Conservation (phyloP, 92 coral and sea anemone genomes). For the Paragorgia papillata region DNA sequence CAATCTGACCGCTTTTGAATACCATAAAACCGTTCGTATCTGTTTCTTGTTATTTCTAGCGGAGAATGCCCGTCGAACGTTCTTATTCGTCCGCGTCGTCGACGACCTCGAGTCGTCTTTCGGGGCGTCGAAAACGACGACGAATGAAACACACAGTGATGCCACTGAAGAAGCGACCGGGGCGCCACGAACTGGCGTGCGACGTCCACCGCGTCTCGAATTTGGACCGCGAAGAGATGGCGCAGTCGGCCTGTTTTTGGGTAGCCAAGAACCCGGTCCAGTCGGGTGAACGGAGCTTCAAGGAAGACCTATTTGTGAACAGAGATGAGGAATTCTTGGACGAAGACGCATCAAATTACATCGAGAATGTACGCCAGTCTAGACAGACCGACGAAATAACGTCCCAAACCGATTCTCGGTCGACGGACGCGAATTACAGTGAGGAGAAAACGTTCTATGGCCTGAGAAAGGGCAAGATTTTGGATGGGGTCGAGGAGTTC, state of each 20-base stretch:
- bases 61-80: conserved; percentile 31
- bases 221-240: conserved; percentile 32
- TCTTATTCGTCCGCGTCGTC: conserved; percentile 45
- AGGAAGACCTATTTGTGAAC: conserved; percentile 40
- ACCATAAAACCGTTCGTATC: too few species aligned
- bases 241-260: conserved; percentile 39
- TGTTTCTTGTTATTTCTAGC: background rate
- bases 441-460: conserved; percentile 45
- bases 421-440: conserved; percentile 7
- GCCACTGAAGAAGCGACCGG: conserved; percentile 35
- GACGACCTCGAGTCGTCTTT: conserved; percentile 44
- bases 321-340: conserved; percentile 6
- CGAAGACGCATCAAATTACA: background rate
- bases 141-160: conserved; percentile 45
- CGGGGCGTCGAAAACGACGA: conserved; percentile 26
- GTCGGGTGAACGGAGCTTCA: conserved; percentile 16
- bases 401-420: background rate
- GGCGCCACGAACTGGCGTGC: conserved; percentile 15
- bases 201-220: conserved; percentile 40
- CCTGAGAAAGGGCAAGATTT: conserved; percentile 3
- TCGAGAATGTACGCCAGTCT: background rate
- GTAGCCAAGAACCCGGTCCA: conserved; percentile 32
- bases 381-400: background rate
- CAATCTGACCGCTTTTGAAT: too few species aligned
- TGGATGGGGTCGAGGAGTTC: conserved; percentile 14